Evolutionary conservation across 2,113 vertebrate genomes (phyloP), one percentile per base, ranked within the genome.

Genomic region (rabbit (Oryctolagus cuniculus)): DNA sequence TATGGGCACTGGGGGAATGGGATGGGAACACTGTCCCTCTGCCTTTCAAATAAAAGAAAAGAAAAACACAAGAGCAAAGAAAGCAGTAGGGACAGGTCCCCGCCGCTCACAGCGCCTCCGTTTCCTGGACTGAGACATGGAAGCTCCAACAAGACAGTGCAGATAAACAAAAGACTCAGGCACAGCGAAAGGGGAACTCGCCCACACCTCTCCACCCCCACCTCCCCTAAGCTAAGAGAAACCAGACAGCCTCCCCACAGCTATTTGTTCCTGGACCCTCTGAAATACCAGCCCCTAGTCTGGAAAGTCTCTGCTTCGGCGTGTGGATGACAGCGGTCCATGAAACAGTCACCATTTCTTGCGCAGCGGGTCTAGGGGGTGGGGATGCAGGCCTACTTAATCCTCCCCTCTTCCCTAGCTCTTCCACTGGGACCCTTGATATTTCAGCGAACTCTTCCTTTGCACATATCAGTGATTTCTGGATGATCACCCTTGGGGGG

Each of bases 401-500:
- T 96, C 90, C 93, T 88, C 84, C 85, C 55, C 66, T 27, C 83
- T 44, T 94, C 90, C 90, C 92, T 55, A 93, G 91, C 66, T 66
- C 94, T 78, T 36, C 66, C 87, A 38, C 92, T 95, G 51, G 25
- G 44, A 91, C 95, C 22, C 94, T 77, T 95, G 55, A 93, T 97
- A 94, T 81, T 75, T 93, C 24, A 96, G 53, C 1, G 82, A 81
- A 85, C 92, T 51, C 86, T 95, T 96, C 95, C 90, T 88, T 80
- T 82, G 49, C 7, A 49, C 88, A 63, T 7, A 70, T 87, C 83
- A 95, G 96, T 78, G 78, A 95, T 64, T 94, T 96, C 69, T 94
- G 93, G 74, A 92, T 70, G 83, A 93, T 87, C 95, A 94, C 94
- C 85, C 84, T 89, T 78, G 89, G 95, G 83, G 89, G 96, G 75